These are phyloP conservation scores for Cataglyphis albicans DNA, from an alignment of 2,888 invertebrate species.

Conservation along the genomic window DNA sequence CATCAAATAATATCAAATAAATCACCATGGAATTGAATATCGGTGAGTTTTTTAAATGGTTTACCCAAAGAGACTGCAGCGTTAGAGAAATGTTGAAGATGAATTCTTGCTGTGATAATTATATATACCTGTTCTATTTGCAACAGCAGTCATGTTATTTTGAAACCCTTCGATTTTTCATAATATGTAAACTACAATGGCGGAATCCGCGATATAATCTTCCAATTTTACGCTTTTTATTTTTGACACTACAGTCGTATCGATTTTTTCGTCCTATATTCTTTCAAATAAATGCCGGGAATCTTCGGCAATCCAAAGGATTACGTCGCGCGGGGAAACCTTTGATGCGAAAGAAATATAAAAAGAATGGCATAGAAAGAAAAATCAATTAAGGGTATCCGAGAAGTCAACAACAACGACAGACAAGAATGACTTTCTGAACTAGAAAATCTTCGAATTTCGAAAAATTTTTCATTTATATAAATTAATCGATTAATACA, in stretches of 20 bases:
- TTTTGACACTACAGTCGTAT: constrained; percentile 26
- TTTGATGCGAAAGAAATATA: constrained; percentile 14
- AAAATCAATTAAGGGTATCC: constrained; percentile 24
- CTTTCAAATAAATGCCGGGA: constrained; percentile 11
- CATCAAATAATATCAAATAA: not conserved
- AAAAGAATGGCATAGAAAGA: constrained; percentile 5
- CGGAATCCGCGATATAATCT: not conserved
- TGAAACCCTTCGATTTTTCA: constrained; percentile 25
- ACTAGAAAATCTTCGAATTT: not conserved
- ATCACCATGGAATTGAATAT: not conserved
- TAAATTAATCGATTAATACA: not conserved
- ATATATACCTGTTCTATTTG: not conserved
- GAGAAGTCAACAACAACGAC: not conserved
- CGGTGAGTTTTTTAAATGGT: not conserved
- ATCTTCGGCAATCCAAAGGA: constrained; percentile 24
- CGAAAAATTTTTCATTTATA: not conserved
- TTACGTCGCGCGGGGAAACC: constrained; percentile 8
- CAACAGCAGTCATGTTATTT: not conserved
- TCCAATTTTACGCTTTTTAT: constrained; percentile 20
- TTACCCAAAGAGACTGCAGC: not conserved
- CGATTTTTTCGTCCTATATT: constrained; percentile 44
- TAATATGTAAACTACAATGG: not conserved
- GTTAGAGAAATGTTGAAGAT: constrained; percentile 11
- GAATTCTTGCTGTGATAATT: not conserved
- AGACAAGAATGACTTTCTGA: not conserved